Evolutionary conservation across 2,888 invertebrate species (phyloP), one percentile per base, ranked within the genome.

Genomic region (Mythimna vitellina): DNA sequence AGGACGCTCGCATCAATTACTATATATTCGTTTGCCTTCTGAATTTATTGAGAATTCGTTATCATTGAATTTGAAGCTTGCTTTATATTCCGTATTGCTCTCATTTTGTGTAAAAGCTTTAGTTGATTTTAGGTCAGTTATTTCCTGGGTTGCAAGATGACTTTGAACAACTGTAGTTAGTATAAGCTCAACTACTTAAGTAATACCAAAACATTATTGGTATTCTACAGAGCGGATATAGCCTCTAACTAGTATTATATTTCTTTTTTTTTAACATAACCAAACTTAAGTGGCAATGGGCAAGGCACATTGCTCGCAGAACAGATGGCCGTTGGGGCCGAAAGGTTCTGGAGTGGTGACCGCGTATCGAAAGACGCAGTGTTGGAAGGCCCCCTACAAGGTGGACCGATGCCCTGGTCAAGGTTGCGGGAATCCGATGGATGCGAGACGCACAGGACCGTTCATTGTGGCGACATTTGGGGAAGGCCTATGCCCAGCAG

Each of bases 1-100:
- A 88, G 83, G 75, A 71, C 78, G 71, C 63, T 74, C 77, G 67
- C 75, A 83, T 85, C 76, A 82, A 86, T 87, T 86, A 87, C 73
- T 83, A 85, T 46, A 46, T 46, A 46, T 86, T 84, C 83, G 83
- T 77, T 63, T 69, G 73, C 73, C 80, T 77, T 74, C 80, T 80
- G 65, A 62, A 74, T 76, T 80, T 73, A 78, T 80, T 77, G 66
- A 75, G 61, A 70, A 70, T 74, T 73, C 66, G 76, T 80, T 81
- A 81, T 83, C 83, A 60, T 67, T 66, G 49, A 69, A 69, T 68
- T 69, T 69, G 76, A 60, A 62, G 65, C 58, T 73, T 53, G 38
- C 54, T 70, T 82, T 74, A 70, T 53, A 78, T 77, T 81, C 56
- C 6, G 51, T 42, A 35, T 57, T 81, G 54, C 42, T 42, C 61